phyloP scores from a whole-genome alignment of 2,888 invertebrate genomes.

The Dione juno region DNA sequence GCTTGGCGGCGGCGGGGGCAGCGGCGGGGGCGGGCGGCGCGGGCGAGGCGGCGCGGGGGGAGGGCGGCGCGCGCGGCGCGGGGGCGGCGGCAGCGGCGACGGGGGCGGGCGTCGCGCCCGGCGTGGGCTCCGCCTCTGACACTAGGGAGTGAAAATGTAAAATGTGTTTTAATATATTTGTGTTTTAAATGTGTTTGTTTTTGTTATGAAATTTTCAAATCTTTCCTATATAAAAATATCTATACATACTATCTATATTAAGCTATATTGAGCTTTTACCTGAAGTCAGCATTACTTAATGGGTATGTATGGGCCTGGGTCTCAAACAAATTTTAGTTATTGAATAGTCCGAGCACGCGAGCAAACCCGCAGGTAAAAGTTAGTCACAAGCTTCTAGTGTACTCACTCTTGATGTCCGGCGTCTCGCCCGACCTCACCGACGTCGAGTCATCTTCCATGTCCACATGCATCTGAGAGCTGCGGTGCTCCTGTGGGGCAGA shows the following conservation, averaged over 20 bases:
- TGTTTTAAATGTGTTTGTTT: too few relatives aligned
- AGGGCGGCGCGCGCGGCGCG: conserved; percentile 47
- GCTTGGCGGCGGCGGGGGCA: conserved; percentile 59
- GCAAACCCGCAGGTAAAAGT: too few relatives aligned
- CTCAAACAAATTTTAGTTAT: too few relatives aligned
- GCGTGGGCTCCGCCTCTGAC: conserved; percentile 64
- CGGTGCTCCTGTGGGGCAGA: conserved; percentile 89
- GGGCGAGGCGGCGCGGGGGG: conserved; percentile 42
- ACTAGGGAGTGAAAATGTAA: conserved; percentile 50
- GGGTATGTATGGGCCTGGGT: too few relatives aligned
- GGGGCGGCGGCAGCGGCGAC: conserved; percentile 43
- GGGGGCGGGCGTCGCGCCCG: conserved; percentile 50
- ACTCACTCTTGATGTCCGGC: conserved; percentile 90
- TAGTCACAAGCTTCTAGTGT: not conserved
- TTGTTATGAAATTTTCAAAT: too few relatives aligned
- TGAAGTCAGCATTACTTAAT: too few relatives aligned
- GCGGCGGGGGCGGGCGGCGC: conserved; percentile 40
- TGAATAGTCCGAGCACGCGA: too few relatives aligned
- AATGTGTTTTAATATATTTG: too few relatives aligned
- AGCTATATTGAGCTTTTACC: too few relatives aligned
- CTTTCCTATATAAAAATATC: too few relatives aligned
- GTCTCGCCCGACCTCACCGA: conserved; percentile 91
- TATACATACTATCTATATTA: too few relatives aligned
- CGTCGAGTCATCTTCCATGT: conserved; percentile 95
- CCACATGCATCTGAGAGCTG: conserved; percentile 94